Base-by-base conservation (phyloP, 2,888 invertebrate species). In the Cetonia aurata region DNA sequence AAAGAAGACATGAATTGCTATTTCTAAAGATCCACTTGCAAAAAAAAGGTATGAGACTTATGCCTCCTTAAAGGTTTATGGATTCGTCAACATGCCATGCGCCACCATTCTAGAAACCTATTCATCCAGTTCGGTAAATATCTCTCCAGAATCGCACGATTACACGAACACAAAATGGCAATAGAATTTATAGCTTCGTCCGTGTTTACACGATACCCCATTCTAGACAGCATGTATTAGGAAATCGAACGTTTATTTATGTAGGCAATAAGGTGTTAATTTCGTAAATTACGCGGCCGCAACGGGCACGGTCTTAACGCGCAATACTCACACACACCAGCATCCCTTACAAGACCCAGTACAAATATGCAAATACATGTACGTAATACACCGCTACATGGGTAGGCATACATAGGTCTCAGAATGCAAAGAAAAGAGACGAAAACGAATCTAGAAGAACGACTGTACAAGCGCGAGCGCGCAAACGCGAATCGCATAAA, bases 401-500 rank as follows among this genome's bases (percentile, higher is more conserved):
- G 37, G 37, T 37, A 37, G 13, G 9, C 17, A 50, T 17, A 37
- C 17, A 50, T 52, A 50, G 37, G 31, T 19, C 37, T 50, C 62
- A 33, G 17, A 65, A 65, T 65, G 62, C 52, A 65, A 50, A 19
- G 10, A 52, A 65, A 65, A 50, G 62, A 50, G 50, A 50, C 37
- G 41, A 65, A 65, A 50, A 65, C 50, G 37, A 50, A 50, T 19
- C 37, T 12, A 33, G 33, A 15, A 3, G 50, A 52, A 65, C 42
- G 17, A 57, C 12, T 15, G 31, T 48, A 48, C 15, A 41, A 17
- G 41, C 13, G 15, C 48, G 31, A 37, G 17, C 50, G 50, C 50
- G 15, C 59, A 44, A 59, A 50, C 48, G 67, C 67, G 67, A 69
- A 44, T 44, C 53, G 31, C 67, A 72, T 75, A 75, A 75, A 75